Evolutionary conservation across 2,113 vertebrate species (phyloP), one percentile per base, ranked within the genome.

Genomic region (Entelurus aequoreus): DNA sequence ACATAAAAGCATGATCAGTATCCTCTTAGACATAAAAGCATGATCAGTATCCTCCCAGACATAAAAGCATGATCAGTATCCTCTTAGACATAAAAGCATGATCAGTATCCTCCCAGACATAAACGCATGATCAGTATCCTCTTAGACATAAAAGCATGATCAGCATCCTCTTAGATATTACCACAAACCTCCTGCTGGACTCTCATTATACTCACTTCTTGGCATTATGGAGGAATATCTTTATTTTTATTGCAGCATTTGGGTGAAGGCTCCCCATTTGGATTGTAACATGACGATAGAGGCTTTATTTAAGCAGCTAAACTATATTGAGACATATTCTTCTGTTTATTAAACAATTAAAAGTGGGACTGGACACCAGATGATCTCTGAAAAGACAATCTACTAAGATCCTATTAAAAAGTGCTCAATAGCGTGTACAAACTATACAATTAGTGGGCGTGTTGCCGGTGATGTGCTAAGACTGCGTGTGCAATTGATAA

Each of bases 141-240:
- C 9, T n/a, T n/a, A 42, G 11, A 14, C n/a, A n/a, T n/a, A 57
- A 42, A 42, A 19, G 38, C 54, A 19, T 42, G 5, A 19, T 9
- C 54, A 8, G 15, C 15, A 19, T 44, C 54, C 10, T 19, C 9
- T n/a, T n/a, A 42, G 11, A 14, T 6, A 57, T 57, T 16, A 19
- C 44, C 10, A 13, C 3, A 57, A 46, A 57, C 5, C 6, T 57
- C 35, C 55, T 35, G 6, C 57, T 38, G 16, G 62, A 69, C 5
- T 14, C 65, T 80, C 69, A 68, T 70, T 74, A 68, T 54, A 54
- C 58, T 65, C 44, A 58, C 72, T 62, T 64, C 38, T 38, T 12
- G 35, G 35, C 35, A 67, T 65, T 52, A 53, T 54, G 42, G 53
- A 21, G 54, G 68, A 70, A 60, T 63, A 72, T 52, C 16, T 19